phyloP scores from a whole-genome alignment of 2,113 vertebrate genomes.

The Hemicordylus capensis region DNA sequence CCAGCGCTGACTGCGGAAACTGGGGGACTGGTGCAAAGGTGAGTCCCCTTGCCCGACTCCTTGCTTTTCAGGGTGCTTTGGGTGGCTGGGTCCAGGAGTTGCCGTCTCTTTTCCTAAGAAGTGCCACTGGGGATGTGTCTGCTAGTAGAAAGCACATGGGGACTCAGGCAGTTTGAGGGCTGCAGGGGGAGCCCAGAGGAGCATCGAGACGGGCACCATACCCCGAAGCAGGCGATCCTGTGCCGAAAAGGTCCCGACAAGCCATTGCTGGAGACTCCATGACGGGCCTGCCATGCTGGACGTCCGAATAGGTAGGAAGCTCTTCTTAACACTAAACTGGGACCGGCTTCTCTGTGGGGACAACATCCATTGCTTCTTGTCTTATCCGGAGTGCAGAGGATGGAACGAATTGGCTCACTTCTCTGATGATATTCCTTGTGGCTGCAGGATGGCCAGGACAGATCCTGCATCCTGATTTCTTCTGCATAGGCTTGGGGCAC shows the following conservation, averaged over 20 bases:
- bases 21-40: not conserved
- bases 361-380: not conserved
- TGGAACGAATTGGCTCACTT: no score
- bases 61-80: not conserved
- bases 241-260: not conserved
- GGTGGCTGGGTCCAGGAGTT: fast-evolving
- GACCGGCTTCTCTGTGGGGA: not conserved
- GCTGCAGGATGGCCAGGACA: no score
- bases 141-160: no score
- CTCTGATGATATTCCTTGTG: not conserved
- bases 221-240: not conserved
- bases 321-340: fast-evolving
- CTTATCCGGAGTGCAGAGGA: not conserved
- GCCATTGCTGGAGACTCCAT: not conserved
- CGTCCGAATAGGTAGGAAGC: not conserved
- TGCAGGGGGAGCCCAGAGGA: no score
- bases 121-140: no score
- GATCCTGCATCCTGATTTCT: no score
- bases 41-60: not conserved
- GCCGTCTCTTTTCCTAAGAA: no score
- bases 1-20: not conserved
- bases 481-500: not conserved
- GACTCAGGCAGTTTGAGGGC: not conserved
- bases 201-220: not conserved
- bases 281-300: no score